Evolutionary conservation across 2,797 vertebrate genomes (phyloP), one percentile per base, ranked within the genome.

Genomic region (Nyctibius grandis): DNA sequence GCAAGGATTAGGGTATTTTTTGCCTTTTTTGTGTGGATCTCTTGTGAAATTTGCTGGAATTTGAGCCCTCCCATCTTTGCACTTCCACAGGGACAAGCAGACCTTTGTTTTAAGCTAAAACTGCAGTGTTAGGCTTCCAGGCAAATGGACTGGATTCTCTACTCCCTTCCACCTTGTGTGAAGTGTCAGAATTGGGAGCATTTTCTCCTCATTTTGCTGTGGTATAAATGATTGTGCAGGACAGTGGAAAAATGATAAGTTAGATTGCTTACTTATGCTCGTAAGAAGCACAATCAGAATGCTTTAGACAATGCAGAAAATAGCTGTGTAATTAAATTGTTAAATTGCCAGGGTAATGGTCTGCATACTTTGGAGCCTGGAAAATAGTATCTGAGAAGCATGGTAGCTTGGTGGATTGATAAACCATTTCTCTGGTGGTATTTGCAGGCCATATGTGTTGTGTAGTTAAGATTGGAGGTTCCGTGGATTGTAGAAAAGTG

Each of bases 271-370:
- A 5, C 36, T 95, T 91, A 18, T 45, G 70, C 67, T 72, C 1
- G 0, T 88, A 63, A 81, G 40, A 48, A 76, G 54, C 69, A 50
- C 57, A 85, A 83, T 93, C 57, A 54, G 53, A 94, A 77, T 60
- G 38, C 38, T 93, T 82, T 74, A 88, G 86, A 93, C 80, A 91
- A 68, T 97, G 93, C 4, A 5, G 81, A 91, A 91, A 95, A 95
- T 72, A 92, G 75, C 93, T 77, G 74, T 31, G 5, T 64, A 91
- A 93, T 91, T 94, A 85, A 72, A 79, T 61, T 54, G 51, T 51
- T 93, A 31, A 88, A 88, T 92, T 85, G 54, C 40, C 25, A 68
- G 80, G 19, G 47, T 95, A 85, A 87, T 82, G 54, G 25, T 70
- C 53, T 82, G 36, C 60, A 20, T 93, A 22, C 54, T 94, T 77